A percentile compares a stretch with the other conserved stretches of the same genome.
Conservation (phyloP, 2,888 invertebrate species). For the Leptura quadrifasciata region DNA sequence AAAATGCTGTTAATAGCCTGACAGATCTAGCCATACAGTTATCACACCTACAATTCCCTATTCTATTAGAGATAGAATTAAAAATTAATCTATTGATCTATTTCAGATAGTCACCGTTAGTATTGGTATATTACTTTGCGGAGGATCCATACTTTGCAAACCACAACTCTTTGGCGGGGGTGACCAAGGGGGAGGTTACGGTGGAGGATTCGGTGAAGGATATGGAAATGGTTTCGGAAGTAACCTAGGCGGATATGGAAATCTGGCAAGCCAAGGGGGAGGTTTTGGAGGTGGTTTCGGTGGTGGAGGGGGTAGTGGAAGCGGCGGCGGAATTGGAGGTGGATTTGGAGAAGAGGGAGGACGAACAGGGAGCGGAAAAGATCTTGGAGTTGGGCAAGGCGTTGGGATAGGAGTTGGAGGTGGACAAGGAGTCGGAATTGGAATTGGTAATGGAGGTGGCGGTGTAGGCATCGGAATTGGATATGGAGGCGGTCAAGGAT, state of each 20-base stretch:
- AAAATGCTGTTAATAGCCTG: too few relatives aligned
- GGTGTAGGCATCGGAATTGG: background rate
- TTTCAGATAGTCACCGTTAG: too few relatives aligned
- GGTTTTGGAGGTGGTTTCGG: slow-evolving; percentile 34
- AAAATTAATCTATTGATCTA: too few relatives aligned
- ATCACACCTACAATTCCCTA: too few relatives aligned
- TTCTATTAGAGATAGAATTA: too few relatives aligned
- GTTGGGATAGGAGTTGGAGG: slow-evolving; percentile 41
- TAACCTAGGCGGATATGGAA: slow-evolving; percentile 22
- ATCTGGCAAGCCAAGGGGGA: slow-evolving; percentile 15
- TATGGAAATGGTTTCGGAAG: slow-evolving; percentile 11
- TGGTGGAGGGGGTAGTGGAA: slow-evolving; percentile 25
- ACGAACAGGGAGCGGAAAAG: slow-evolving; percentile 38
- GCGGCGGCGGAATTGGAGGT: slow-evolving; percentile 19
- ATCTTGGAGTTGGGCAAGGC: slow-evolving; percentile 5
- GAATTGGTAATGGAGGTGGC: slow-evolving; percentile 51
- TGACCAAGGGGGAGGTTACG: slow-evolving; percentile 26
- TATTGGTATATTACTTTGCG: background rate
- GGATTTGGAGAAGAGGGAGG: slow-evolving; percentile 32
- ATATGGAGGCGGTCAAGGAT: slow-evolving; percentile 3
- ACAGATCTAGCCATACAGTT: too few relatives aligned
- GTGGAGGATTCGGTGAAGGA: slow-evolving; percentile 33
- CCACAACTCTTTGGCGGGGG: slow-evolving; percentile 1
- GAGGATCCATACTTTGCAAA: background rate
- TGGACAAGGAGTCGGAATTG: slow-evolving; percentile 37